A percentile compares a stretch with the other conserved stretches of the same genome.
These are phyloP conservation scores for Odontomyia ornata DNA, from an alignment of 2,888 invertebrate genomes.

Conservation along the genomic window DNA sequence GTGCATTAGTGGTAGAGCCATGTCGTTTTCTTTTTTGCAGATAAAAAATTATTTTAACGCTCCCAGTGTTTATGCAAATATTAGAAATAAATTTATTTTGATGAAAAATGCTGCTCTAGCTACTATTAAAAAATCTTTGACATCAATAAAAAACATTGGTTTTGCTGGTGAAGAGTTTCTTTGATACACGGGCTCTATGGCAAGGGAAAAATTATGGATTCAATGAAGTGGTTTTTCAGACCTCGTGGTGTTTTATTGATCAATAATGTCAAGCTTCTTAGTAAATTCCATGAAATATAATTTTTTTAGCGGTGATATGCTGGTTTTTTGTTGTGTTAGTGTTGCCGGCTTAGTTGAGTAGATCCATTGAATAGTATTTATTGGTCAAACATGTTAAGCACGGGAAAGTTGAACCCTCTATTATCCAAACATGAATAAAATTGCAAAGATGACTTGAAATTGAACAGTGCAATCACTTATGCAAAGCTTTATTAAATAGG, in stretches of 20 bases:
- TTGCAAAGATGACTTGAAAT: too few species aligned
- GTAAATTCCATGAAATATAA: constrained; percentile 23
- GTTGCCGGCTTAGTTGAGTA: neutral
- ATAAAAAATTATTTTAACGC: constrained; percentile 14
- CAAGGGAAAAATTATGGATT: constrained; percentile 12
- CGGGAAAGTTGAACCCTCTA: too few species aligned
- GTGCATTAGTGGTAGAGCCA: neutral
- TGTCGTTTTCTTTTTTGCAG: constrained; percentile 1
- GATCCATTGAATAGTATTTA: too few species aligned
- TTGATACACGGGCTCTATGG: neutral
- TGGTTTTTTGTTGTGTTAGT: neutral
- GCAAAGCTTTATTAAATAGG: too few species aligned
- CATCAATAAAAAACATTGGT: constrained; percentile 7
- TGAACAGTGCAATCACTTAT: too few species aligned
- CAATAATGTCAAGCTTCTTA: constrained; percentile 36
- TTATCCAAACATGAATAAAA: too few species aligned
- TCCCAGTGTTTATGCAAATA: constrained; percentile 38
- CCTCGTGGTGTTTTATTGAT: constrained; percentile 39
- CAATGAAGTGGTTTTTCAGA: constrained; percentile 31
- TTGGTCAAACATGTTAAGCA: too few species aligned
- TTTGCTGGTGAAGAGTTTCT: neutral
- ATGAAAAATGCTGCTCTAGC: constrained; percentile 6
- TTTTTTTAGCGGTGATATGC: neutral
- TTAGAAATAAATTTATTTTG: constrained; percentile 3
- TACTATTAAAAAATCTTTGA: constrained; percentile 30